Percentiles rank a stretch among this genome's conserved stretches.
These are phyloP conservation scores for Phalacrocorax brasilianus DNA, from an alignment of 2,113 vertebrate species.

Conservation along the genomic window DNA sequence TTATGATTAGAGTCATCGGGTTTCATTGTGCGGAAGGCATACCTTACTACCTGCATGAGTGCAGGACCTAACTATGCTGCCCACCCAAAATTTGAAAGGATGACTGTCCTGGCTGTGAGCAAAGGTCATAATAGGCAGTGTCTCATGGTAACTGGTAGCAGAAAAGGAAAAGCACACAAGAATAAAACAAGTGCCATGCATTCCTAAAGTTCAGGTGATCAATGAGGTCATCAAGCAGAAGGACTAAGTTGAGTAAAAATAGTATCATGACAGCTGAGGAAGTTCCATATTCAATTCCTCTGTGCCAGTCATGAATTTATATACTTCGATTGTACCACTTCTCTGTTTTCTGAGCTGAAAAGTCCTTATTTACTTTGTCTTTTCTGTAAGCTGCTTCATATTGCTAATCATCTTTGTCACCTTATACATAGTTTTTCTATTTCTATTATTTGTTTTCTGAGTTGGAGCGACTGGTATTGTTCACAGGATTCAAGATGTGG, in stretches of 20 bases:
- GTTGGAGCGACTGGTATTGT: fast-evolving
- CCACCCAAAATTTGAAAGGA: background rate
- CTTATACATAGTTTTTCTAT: background rate
- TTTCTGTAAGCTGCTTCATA: background rate
- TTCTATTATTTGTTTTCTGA: background rate
- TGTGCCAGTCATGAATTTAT: background rate
- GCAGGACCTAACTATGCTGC: background rate
- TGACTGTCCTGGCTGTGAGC: background rate
- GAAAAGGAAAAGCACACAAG: background rate
- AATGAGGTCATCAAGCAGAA: background rate
- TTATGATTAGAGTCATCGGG: background rate
- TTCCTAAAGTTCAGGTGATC: background rate
- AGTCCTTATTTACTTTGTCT: background rate
- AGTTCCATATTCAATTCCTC: background rate
- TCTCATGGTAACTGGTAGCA: background rate
- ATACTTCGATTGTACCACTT: background rate
- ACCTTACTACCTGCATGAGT: background rate
- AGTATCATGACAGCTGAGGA: background rate
- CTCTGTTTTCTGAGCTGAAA: background rate
- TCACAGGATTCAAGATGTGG: background rate
- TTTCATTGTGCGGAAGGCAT: background rate
- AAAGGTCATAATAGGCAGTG: background rate
- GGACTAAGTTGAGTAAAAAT: background rate
- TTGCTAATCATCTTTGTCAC: background rate
- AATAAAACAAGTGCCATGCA: background rate